Conservation (phyloP, 2,113 vertebrate species). For the Benitochromis conjunctus region DNA sequence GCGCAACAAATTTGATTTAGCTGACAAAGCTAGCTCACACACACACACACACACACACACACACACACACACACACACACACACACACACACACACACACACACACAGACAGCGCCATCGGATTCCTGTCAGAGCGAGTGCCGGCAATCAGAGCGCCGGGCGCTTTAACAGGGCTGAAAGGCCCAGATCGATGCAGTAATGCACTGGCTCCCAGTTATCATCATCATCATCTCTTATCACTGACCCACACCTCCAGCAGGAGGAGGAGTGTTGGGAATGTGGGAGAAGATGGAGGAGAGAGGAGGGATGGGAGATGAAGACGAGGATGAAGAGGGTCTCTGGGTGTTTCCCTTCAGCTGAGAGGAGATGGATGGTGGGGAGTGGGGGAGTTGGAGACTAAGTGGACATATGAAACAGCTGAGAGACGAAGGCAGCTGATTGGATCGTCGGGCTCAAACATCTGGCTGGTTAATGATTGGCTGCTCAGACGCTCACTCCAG, state of each 20-base stretch:
- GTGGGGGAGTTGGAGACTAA: background rate
- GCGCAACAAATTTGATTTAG: no score
- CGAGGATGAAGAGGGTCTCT: background rate
- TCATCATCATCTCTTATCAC: conserved; percentile 68
- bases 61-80: background rate
- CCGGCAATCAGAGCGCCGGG: conserved; percentile 53
- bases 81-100: background rate
- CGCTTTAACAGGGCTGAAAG: conserved; percentile 52
- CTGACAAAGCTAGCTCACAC: no score
- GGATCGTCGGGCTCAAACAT: background rate
- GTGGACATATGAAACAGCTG: background rate
- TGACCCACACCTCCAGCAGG: conserved; percentile 36
- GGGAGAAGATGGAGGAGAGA: background rate
- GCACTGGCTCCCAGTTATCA: conserved; percentile 60
- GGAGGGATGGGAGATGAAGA: background rate
- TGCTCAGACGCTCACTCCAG: background rate
- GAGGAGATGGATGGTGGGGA: background rate
- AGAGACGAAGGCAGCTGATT: conserved; percentile 1
- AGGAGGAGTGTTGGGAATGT: background rate
- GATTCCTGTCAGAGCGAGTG: conserved; percentile 68
- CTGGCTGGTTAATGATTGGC: background rate
- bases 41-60: no score
- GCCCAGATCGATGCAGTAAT: conserved; percentile 62
- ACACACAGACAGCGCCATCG: conserved; percentile 25
- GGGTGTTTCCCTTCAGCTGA: conserved; percentile 2